phyloP scores from a whole-genome alignment of 2,113 vertebrate genomes.

The Agapornis roseicollis region DNA sequence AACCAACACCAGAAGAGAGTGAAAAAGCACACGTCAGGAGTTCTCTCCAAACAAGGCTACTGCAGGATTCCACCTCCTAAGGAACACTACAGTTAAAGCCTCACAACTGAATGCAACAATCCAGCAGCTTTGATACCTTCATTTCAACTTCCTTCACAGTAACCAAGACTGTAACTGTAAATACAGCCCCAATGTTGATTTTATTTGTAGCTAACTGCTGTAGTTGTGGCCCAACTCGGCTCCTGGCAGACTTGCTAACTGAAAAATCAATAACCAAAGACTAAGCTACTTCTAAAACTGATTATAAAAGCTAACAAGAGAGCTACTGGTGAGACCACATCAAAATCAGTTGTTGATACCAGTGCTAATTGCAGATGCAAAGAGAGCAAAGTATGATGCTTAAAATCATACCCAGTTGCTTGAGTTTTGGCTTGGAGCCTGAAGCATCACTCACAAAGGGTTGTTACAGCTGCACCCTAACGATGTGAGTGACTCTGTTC shows the following conservation, averaged over 20 bases:
- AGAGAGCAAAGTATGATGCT: neutral
- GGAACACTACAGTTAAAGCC: neutral
- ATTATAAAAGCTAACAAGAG: neutral
- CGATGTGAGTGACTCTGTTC: neutral
- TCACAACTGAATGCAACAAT: neutral
- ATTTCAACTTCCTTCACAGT: neutral
- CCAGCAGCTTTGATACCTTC: neutral
- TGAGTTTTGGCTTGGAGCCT: neutral
- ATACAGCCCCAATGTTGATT: neutral
- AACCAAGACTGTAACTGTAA: neutral
- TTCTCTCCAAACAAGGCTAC: neutral
- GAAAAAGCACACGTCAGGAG: neutral
- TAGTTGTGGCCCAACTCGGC: neutral
- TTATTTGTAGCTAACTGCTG: neutral
- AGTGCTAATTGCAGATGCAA: neutral
- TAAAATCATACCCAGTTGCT: neutral
- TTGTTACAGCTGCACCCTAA: neutral
- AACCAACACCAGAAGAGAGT: neutral
- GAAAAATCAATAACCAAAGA: neutral
- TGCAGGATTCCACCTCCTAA: neutral
- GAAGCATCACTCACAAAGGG: neutral
- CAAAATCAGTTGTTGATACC: neutral
- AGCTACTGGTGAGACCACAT: neutral
- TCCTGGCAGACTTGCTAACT: neutral
- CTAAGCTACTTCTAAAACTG: neutral